Conservation (phyloP, 2,888 invertebrate species). For the Cantharis rufa region DNA sequence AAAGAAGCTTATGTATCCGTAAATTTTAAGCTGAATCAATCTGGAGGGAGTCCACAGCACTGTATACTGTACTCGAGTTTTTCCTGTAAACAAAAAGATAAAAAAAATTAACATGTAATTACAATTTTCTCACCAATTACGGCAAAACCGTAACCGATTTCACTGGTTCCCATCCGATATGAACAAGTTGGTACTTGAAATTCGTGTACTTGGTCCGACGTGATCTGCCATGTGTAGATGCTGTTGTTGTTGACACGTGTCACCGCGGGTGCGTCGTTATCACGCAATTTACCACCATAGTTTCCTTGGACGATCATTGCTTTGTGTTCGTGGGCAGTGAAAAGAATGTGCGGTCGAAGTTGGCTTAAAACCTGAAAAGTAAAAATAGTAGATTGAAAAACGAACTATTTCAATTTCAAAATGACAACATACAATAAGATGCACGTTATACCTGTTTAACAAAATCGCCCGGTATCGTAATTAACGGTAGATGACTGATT, state of each 20-base stretch:
- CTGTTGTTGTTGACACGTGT: conserved; percentile 46
- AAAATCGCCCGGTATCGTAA: conserved; percentile 59
- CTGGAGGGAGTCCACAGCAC: conserved; percentile 79
- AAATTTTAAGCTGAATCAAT: conserved; percentile 65
- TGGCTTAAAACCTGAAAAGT: conserved; percentile 62
- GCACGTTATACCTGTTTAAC: conserved; percentile 45
- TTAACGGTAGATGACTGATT: conserved; percentile 75
- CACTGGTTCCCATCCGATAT: conserved; percentile 90
- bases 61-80: conserved; percentile 66
- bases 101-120: background rate
- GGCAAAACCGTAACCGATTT: conserved; percentile 86
- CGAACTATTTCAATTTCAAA: too few species aligned
- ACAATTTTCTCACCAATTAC: conserved; percentile 65
- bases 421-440: too few species aligned
- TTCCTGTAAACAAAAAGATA: conserved; percentile 61
- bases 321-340: conserved; percentile 72
- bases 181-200: conserved; percentile 92
- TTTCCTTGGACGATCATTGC: conserved; percentile 63
- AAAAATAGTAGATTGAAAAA: too few species aligned
- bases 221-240: conserved; percentile 55
- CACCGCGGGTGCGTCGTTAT: conserved; percentile 47
- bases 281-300: conserved; percentile 44
- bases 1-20: conserved; percentile 48
- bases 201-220: conserved; percentile 64
- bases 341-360: conserved; percentile 70